Percentiles rank a stretch among this genome's conserved stretches.
These are phyloP conservation scores for Steinernema hermaphroditum DNA, from an alignment of 2,888 invertebrate genomes.

Conservation along the genomic window DNA sequence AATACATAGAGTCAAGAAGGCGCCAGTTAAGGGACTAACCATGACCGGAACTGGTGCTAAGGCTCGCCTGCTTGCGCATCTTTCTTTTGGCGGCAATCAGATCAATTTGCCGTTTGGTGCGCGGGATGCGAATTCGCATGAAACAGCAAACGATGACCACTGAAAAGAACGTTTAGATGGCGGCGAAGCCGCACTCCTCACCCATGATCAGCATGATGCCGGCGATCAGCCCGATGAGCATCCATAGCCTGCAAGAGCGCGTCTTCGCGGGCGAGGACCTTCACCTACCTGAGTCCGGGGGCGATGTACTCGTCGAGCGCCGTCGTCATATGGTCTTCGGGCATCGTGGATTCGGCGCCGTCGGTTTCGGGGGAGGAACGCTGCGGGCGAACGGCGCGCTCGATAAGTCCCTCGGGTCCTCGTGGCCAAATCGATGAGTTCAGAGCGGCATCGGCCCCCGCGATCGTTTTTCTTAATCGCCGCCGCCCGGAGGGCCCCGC, in stretches of 20 bases:
- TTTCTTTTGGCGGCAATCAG: constrained; percentile 58
- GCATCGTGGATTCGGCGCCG: neutral
- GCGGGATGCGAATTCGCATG: constrained; percentile 63
- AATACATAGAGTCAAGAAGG: too few species aligned
- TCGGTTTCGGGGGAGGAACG: neutral
- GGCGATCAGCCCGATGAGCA: constrained; percentile 64
- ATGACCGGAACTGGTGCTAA: constrained; percentile 19
- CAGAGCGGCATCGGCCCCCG: constrained; percentile 3
- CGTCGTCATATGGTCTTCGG: constrained; percentile 33
- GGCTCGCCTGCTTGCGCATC: constrained; percentile 23
- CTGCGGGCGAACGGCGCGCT: constrained; percentile 1
- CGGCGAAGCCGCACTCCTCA: constrained; percentile 36
- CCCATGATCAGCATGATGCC: constrained; percentile 64
- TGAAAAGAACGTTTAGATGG: constrained; percentile 33
- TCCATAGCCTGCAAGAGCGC: constrained; percentile 57
- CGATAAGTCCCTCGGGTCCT: constrained; percentile 11
- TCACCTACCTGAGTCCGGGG: constrained; percentile 54
- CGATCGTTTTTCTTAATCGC: neutral
- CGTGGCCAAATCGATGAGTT: constrained; percentile 28
- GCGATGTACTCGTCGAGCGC: constrained; percentile 63
- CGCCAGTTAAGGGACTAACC: too few species aligned
- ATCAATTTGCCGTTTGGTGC: constrained; percentile 65
- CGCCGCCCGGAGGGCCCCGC: neutral
- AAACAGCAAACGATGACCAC: constrained; percentile 65
- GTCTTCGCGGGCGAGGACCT: neutral